These are phyloP conservation scores for Dermatemys mawii DNA, from an alignment of 2,113 vertebrate species.

Conservation along the genomic window DNA sequence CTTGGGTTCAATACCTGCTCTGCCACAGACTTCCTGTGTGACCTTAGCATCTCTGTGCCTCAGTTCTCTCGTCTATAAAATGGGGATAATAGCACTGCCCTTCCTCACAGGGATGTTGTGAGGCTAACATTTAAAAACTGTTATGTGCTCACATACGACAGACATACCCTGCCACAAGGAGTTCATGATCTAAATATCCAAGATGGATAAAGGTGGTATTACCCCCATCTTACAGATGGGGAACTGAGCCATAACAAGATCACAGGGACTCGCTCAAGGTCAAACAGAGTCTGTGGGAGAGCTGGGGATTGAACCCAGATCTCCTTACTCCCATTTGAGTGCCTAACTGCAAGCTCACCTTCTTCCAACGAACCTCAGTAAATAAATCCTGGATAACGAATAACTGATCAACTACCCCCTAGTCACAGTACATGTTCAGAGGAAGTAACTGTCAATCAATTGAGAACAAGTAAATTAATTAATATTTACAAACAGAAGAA, in stretches of 20 bases:
- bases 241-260: neutral
- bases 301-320: rapidly evolving
- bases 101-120: neutral
- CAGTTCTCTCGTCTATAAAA: neutral
- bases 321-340: neutral
- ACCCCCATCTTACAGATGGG: neutral
- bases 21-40: neutral
- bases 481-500: conserved; percentile 9
- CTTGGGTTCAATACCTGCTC: neutral
- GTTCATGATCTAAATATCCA: neutral
- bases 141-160: neutral
- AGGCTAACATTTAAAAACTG: neutral
- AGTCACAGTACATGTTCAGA: neutral
- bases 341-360: neutral
- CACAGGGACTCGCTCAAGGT: too few relatives aligned
- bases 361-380: neutral
- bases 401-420: neutral
- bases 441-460: neutral
- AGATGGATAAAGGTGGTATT: neutral
- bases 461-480: neutral
- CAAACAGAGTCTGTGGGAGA: rapidly evolving
- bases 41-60: neutral
- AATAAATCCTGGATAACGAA: neutral
- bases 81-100: neutral
- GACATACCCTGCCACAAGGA: neutral